Evolutionary conservation across 2,888 invertebrate species (phyloP).

Genomic region (Philopedon plagiatum): DNA sequence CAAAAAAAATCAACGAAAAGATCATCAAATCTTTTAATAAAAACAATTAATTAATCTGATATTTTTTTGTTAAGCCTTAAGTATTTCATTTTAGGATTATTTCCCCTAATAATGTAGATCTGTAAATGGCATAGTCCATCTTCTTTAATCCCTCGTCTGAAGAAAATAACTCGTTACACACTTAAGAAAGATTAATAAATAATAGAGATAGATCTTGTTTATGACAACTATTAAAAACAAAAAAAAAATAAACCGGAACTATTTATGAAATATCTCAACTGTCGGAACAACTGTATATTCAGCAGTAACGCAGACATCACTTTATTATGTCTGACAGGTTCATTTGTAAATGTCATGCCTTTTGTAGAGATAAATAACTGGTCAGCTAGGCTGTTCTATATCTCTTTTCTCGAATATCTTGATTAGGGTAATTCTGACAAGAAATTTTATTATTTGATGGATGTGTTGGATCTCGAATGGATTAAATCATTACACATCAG

Average conservation of each 20-base stretch:
- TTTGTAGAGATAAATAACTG: constrained; percentile 14
- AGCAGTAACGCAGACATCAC: neutral
- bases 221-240: neutral
- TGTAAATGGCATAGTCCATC: too few relatives aligned
- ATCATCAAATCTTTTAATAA: too few relatives aligned
- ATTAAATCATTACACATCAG: neutral
- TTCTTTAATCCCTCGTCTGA: too few relatives aligned
- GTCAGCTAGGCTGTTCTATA: neutral
- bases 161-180: too few relatives aligned
- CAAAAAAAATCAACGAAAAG: too few relatives aligned
- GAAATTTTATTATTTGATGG: constrained; percentile 6
- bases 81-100: too few relatives aligned
- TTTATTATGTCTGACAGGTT: constrained; percentile 22
- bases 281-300: constrained; percentile 10
- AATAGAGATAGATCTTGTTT: too few relatives aligned
- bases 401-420: constrained; percentile 13
- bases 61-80: too few relatives aligned
- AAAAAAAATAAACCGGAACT: constrained; percentile 7
- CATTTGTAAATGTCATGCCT: constrained; percentile 12
- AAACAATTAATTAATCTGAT: too few relatives aligned
- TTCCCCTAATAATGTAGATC: too few relatives aligned
- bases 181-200: too few relatives aligned
- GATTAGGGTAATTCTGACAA: neutral
- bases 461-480: neutral
- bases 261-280: neutral